Percentiles rank a stretch among this genome's conserved stretches.
Evolutionary conservation across 2,797 vertebrate genomes (phyloP).

Genomic region (Cirrhinus mrigala): DNA sequence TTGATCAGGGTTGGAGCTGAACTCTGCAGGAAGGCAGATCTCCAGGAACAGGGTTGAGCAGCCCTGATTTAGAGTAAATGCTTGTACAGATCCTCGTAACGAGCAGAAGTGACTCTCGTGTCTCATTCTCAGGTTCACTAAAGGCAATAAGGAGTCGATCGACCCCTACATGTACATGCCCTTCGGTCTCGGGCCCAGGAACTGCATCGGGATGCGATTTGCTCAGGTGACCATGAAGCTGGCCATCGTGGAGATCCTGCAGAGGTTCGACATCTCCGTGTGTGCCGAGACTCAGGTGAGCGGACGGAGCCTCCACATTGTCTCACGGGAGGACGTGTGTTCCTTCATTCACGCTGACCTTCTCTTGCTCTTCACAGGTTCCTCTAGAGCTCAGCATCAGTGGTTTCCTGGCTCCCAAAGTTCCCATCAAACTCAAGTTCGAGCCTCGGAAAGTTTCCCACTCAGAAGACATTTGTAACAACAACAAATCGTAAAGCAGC

Average conservation of each 20-base stretch:
- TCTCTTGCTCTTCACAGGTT: constrained; percentile 68
- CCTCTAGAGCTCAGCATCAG: constrained; percentile 72
- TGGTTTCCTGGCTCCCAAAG: constrained; percentile 72
- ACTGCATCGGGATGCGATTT: constrained; percentile 88
- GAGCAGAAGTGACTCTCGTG: neutral
- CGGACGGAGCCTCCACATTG: neutral
- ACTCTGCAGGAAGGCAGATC: too few relatives aligned
- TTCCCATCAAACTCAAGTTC: constrained; percentile 80
- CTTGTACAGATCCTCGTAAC: too few relatives aligned
- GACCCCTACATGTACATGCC: constrained; percentile 81
- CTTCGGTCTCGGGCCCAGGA: constrained; percentile 84
- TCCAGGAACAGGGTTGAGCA: too few relatives aligned
- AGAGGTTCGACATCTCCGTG: constrained; percentile 76
- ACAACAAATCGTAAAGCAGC: neutral
- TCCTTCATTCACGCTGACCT: neutral
- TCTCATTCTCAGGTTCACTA: constrained; percentile 74
- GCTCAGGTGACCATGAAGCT: constrained; percentile 81
- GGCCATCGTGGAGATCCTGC: constrained; percentile 75
- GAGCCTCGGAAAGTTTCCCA: constrained; percentile 63
- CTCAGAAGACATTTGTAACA: neutral
- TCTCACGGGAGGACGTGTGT: fast-evolving
- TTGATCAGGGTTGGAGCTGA: too few relatives aligned
- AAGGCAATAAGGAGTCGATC: constrained; percentile 75
- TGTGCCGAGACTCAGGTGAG: constrained; percentile 84
- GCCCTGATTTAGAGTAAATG: neutral